Evolutionary conservation across 2,888 invertebrate species (phyloP).

Genomic region (Melanotus villosus): DNA sequence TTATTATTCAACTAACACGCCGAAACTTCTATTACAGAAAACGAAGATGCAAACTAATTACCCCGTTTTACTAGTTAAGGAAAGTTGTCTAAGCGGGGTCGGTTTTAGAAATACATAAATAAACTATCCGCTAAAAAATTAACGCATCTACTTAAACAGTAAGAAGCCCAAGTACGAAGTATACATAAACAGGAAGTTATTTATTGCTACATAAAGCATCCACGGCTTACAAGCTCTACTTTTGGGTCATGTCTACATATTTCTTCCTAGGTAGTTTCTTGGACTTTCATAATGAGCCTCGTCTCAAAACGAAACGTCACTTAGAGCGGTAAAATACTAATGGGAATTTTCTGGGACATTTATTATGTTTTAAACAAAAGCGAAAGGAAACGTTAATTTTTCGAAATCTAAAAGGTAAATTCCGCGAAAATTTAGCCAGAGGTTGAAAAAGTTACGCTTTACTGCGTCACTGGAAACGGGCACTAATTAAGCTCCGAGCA

Average conservation of each 20-base stretch:
- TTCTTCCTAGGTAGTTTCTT: not conserved
- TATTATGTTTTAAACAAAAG: too few species aligned
- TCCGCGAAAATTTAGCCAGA: not conserved
- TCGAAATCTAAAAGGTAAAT: not conserved
- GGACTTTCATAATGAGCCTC: conserved; percentile 1
- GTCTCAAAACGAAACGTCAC: not conserved
- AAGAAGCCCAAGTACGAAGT: conserved; percentile 26
- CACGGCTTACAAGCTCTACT: conserved; percentile 31
- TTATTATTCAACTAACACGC: conserved; percentile 5
- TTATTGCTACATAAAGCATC: conserved; percentile 28
- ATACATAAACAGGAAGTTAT: conserved; percentile 33
- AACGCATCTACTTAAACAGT: too few species aligned
- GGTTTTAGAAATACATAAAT: too few species aligned
- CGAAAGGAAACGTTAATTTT: too few species aligned
- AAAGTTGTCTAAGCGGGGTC: not conserved
- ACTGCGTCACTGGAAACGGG: not conserved
- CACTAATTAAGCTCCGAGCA: not conserved
- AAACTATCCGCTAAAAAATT: too few species aligned
- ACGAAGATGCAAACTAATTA: not conserved
- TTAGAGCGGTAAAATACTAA: not conserved
- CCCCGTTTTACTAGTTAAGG: not conserved
- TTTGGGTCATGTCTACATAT: conserved; percentile 27
- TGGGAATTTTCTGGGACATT: too few species aligned
- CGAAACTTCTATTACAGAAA: not conserved
- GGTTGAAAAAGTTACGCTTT: not conserved